Base-by-base conservation (phyloP, 1,140 invertebrate species). In the Trichoplusia ni region DNA sequence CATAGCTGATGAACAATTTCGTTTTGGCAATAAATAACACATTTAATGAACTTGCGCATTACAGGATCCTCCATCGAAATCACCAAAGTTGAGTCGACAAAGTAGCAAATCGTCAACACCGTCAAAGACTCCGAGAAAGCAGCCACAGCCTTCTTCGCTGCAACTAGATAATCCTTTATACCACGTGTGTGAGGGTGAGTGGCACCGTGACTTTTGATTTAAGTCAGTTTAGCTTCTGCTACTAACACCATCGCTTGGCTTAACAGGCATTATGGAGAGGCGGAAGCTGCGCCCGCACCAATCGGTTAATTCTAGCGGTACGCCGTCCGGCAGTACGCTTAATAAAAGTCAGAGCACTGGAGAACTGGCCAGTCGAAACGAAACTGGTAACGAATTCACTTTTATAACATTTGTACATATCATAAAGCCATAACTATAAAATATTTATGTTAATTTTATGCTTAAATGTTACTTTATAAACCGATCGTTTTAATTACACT, bases 131-230 rank as follows among this genome's bases (percentile, higher is more conserved):
- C 67, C 78, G 5, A 64, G 74, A 42, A 86, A 83, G 35, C 73
- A 76, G 75, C 42, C 44, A 9, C 82, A 81, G 64, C 75, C 83
- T 19, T 77, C 83, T 3, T 92, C 93, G 0, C 84, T 91, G 16
- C 93, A 94, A 31, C 92, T 96, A 25, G 95, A 96, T 77, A 96
- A 96, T 89, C 94, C 95, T 0, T 84, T 96, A 0, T 96, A 96
- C 70, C 95, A 96, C 81, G 94, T 95, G n/a, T 95, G 95, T 75
- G 95, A 95, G 89, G 94, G 93, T 71, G 79, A 66, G 35, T 6
- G 27, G 16, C 38, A 25, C 14, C 37, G 16, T 42, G 8, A 33
- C n/a, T 19, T 7, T 27, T 11, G 6, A 29, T 46, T 23, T 18
- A 2, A n/a, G 21, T 23, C 3, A 11, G 0, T 73, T n/a, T 54